Evolutionary conservation across 1,140 invertebrate species (phyloP).

Genomic region (Pteromalus puparum): DNA sequence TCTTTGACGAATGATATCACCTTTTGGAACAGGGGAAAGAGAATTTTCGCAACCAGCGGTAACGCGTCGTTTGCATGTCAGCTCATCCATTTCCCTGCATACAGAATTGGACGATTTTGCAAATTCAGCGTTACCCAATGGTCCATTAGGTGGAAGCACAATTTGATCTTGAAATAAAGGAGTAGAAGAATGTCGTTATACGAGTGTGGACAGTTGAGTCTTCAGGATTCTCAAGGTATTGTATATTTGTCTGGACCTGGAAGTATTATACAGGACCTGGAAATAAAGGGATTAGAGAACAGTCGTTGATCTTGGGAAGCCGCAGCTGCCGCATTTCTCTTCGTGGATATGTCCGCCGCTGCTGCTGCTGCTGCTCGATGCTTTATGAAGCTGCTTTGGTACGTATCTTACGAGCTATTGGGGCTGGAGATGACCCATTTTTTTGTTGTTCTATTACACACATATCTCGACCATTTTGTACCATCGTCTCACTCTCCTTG

Average conservation of each 20-base stretch:
- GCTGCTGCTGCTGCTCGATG: constrained; percentile 46
- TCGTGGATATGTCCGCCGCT: constrained; percentile 30
- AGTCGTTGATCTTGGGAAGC: constrained; percentile 58
- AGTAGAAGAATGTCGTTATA: constrained; percentile 65
- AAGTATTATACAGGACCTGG: constrained; percentile 67
- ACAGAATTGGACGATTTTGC: constrained; percentile 51
- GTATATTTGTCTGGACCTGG: constrained; percentile 65
- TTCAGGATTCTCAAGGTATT: constrained; percentile 74
- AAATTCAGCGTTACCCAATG: background rate
- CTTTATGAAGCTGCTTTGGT: constrained; percentile 20
- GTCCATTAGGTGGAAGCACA: background rate
- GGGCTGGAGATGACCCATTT: constrained; percentile 16
- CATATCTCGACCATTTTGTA: constrained; percentile 12
- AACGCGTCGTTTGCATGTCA: constrained; percentile 7
- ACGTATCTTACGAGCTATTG: constrained; percentile 40
- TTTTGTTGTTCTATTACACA: background rate
- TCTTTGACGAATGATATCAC: constrained; percentile 27
- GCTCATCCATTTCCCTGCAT: constrained; percentile 45
- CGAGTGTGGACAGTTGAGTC: constrained; percentile 68
- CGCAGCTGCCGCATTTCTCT: constrained; percentile 43
- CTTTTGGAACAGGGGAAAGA: constrained; percentile 31
- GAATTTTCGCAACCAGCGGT: background rate
- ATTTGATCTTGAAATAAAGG: constrained; percentile 52
- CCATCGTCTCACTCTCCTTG: background rate
- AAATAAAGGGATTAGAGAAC: constrained; percentile 75